These are phyloP conservation scores for Psettodes erumei DNA, from an alignment of 2,113 vertebrate species.

Conservation along the genomic window DNA sequence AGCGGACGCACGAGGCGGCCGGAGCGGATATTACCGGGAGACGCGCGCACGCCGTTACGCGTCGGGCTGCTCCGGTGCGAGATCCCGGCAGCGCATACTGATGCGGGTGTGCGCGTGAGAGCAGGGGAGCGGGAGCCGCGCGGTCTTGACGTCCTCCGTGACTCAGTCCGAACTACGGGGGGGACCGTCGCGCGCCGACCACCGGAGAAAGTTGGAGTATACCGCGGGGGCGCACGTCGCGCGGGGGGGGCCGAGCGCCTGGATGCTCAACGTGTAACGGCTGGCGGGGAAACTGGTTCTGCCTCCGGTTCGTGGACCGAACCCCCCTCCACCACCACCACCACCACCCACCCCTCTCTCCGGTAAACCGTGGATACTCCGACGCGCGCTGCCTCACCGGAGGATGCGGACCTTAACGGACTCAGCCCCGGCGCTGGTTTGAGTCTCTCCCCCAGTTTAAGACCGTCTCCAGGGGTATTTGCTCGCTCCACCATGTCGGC, in stretches of 20 bases:
- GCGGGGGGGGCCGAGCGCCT: too few species aligned
- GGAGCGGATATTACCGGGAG: constrained; percentile 39
- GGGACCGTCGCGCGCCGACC: neutral
- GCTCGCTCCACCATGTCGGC: constrained; percentile 44
- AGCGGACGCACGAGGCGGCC: constrained; percentile 41
- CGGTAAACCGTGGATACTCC: neutral
- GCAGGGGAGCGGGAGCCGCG: neutral
- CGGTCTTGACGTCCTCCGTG: neutral
- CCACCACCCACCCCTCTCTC: too few species aligned
- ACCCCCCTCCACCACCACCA: too few species aligned
- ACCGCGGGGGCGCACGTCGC: constrained; percentile 3
- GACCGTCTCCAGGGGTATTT: constrained; percentile 21
- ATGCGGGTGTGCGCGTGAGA: neutral
- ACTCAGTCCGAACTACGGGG: constrained; percentile 1
- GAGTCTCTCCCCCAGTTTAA: constrained; percentile 27
- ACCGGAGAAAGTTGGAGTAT: constrained; percentile 62
- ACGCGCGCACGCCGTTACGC: constrained; percentile 49
- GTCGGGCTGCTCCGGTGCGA: neutral
- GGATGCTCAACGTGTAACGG: neutral
- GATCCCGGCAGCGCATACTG: neutral
- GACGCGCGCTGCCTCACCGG: constrained; percentile 2
- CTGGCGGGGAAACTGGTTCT: neutral
- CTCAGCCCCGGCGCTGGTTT: constrained; percentile 6
- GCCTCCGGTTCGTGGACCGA: constrained; percentile 19
- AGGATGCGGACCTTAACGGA: constrained; percentile 29